Base-by-base conservation (phyloP, 2,113 vertebrate species). In the Pachypanchax playfairii region DNA sequence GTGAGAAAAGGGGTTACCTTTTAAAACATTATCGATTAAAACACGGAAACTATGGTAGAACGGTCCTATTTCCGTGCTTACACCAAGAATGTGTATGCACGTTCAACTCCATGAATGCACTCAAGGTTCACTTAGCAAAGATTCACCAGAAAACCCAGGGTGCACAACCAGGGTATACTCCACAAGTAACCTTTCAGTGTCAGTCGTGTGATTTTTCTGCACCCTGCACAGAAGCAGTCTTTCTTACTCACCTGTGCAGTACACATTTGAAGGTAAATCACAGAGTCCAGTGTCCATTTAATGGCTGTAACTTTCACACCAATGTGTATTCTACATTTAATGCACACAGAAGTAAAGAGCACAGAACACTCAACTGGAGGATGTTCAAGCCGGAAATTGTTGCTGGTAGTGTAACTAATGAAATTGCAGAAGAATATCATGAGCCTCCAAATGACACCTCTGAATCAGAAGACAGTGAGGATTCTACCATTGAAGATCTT, bases 301-400 rank as follows among this genome's bases (percentile, higher is more conserved):
- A 39, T 1, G 39, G n/a, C 2, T 65, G 54, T 41, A 46, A 65
- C 61, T 65, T 73, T 33, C 24, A 59, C 1, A 59, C 29, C 0
- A 21, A 13, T 46, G 70, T 65, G 22, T 55, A 41, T 6, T 60
- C 55, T 6, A 66, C 70, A 53, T 73, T 61, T 6, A 67, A 55
- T 52, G 59, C 22, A 18, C 52, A 57, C 9, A 54, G 18, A 60
- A 60, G 61, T 60, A 73, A 54, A 5, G 6, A 31, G 15, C 54
- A 73, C 39, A 60, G 48, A 60, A 24, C 43, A 56, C 3, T 63
- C 22, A 51, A 35, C 1, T 70, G 39, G 48, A 61, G 29, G 4
- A 69, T 39, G 56, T 43, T 44, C 29, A 70, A 4, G 29, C 13
- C 48, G 53, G 49, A 70, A 69, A 36, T 41, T 28, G 31, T 54